These are phyloP conservation scores for Burhinus oedicnemus DNA, from an alignment of 2,113 vertebrate genomes.

Conservation along the genomic window DNA sequence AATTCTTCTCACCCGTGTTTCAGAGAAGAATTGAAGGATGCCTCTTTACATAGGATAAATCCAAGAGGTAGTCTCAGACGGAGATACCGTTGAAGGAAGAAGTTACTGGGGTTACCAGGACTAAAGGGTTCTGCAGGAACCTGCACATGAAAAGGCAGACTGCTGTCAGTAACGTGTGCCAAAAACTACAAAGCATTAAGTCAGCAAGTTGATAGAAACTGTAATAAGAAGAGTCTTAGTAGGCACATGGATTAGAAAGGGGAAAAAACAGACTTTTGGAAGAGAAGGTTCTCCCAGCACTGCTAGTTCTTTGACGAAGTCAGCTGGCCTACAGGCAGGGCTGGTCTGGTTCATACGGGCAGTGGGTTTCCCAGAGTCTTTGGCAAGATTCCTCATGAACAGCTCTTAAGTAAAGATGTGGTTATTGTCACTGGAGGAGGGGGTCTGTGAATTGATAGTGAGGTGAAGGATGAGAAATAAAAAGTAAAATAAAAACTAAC, in stretches of 20 bases:
- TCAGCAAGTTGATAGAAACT: background rate
- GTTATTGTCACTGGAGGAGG: background rate
- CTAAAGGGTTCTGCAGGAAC: background rate
- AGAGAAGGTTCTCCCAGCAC: background rate
- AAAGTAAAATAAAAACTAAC: background rate
- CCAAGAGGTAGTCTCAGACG: background rate
- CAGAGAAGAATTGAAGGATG: background rate
- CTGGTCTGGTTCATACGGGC: rapidly evolving
- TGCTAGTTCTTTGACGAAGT: background rate
- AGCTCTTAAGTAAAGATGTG: background rate
- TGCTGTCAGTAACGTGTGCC: background rate
- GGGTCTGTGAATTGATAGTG: background rate
- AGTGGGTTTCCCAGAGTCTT: background rate
- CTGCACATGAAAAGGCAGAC: background rate
- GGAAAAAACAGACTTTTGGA: background rate
- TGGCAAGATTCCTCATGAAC: background rate
- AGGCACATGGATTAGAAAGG: background rate
- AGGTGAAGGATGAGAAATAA: background rate
- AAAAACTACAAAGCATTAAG: background rate
- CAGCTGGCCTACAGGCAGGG: background rate
- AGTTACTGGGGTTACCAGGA: background rate
- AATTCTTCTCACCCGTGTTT: rapidly evolving
- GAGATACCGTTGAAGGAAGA: background rate
- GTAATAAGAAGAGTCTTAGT: background rate
- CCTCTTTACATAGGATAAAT: background rate